Evolutionary conservation across 2,797 vertebrate genomes (phyloP), one percentile per base, ranked within the genome.

Genomic region (Liparis tanakae): DNA sequence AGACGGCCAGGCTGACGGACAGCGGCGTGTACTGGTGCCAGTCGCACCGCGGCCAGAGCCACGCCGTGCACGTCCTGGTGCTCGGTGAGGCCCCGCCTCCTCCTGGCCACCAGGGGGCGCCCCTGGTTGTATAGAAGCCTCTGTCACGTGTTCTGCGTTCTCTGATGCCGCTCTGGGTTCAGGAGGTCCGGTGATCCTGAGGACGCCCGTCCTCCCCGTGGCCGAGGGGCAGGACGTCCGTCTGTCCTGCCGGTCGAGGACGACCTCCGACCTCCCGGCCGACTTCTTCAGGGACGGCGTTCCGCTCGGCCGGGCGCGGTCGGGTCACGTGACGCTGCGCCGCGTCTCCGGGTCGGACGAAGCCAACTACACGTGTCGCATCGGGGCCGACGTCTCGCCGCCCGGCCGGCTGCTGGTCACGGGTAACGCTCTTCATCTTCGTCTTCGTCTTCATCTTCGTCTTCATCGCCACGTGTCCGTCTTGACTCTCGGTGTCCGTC

Each of bases 1-100:
- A 46, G 1, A 34, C 56, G 0, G 6, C 25, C 3, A 84, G 82
- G 13, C 10, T 0, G 12, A 1, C 14, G 0, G 25, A 71, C 80
- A 79, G 17, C 0, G 88, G 89, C 0, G 54, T 80, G n/a, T 91
- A 89, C 88, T 91, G 89, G 89, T 91, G 89, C 20, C 15, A 85
- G 1, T 82, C 85, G 0, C 20, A 34, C n/a, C 6, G 44, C 0
- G 1, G 80, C 12, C 63, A 72, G 3, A 79, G 78, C 81, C 25
- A 64, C 22, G 2, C 6, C 6, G 7, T 83, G 74, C 83, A 61
- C 70, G 76, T 91, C 85, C 15, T 62, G 0, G 37, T 89, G 44
- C 78, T 20, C 0, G 37, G 87, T 91, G 39, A n/a, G n/a, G n/a
- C n/a, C n/a, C n/a, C n/a, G n/a, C n/a, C n/a, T n/a, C n/a, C n/a